phyloP scores from a whole-genome alignment of 2,888 invertebrate genomes.

The Protonemura montana region DNA sequence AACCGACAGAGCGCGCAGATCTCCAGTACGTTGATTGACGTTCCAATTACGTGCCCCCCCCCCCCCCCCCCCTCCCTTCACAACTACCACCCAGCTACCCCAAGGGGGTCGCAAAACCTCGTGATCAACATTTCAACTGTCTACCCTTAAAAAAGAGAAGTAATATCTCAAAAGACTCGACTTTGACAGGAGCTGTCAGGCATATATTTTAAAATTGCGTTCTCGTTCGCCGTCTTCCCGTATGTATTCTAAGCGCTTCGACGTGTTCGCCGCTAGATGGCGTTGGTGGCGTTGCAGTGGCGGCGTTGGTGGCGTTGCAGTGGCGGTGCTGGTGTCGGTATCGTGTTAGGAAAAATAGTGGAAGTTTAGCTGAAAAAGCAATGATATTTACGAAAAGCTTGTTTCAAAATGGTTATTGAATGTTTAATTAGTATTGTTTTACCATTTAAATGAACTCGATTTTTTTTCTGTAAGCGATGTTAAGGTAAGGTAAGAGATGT shows the following conservation, averaged over 20 bases:
- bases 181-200: background rate
- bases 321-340: too few species aligned
- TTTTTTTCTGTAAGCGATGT: too few species aligned
- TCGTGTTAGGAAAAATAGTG: too few species aligned
- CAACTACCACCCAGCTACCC: background rate
- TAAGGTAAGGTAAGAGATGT: too few species aligned
- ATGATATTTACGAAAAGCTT: too few species aligned
- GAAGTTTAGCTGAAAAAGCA: too few species aligned
- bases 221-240: background rate
- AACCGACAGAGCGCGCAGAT: background rate
- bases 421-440: too few species aligned
- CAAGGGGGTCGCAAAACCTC: background rate
- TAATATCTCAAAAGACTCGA: background rate
- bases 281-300: too few species aligned
- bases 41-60: background rate
- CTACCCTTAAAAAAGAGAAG: background rate
- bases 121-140: slow-evolving; percentile 12
- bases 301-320: too few species aligned
- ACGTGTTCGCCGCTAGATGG: background rate
- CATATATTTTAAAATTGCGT: slow-evolving; percentile 31
- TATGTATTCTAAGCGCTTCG: background rate
- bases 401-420: too few species aligned
- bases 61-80: background rate
- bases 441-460: too few species aligned
- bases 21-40: background rate